Evolutionary conservation across 37 sponge, comb jelly and placozoan species (phyloP), one percentile per base, ranked within the genome.

Genomic region (Corticium candelabrum): DNA sequence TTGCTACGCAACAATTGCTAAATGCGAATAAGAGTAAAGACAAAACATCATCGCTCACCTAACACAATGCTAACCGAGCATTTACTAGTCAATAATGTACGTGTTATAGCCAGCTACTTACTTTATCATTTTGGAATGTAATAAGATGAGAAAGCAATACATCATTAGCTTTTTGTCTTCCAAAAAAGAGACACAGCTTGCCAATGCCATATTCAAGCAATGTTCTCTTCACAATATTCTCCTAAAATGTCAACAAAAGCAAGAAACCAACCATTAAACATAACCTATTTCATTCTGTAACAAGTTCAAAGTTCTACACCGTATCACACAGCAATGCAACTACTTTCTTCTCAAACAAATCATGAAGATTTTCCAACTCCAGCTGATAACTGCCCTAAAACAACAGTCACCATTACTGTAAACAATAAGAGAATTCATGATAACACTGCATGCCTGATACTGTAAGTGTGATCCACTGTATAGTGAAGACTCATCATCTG

Each of bases 61-160:
- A n/a, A n/a, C n/a, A n/a, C n/a, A n/a, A n/a, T n/a, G n/a, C n/a
- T n/a, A n/a, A n/a, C n/a, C n/a, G n/a, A n/a, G n/a, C n/a, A n/a
- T n/a, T n/a, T n/a, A n/a, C n/a, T n/a, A n/a, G n/a, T n/a, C n/a
- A 50, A 50, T 11, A 21, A 50, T 21, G 62, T 50, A 27, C 62
- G 62, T 50, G 21, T 21, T 50, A 21, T 50, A 50, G 21, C 15
- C 11, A 7, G 73, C 41, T 31, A 30, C 67, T 0, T 82, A 89
- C 86, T 84, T 97, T 97, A 90, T 94, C 92, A 68, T 97, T 97
- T 34, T 93, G 88, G 80, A 94, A 93, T 3, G 99, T 97, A 70
- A 97, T 93, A 89, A 94, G 87, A 77, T 97, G 99, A 36, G 90
- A 91, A 30, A 97, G 85, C n/a, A 97, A 84, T 37, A 93, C 84